Evolutionary conservation across 2,797 vertebrate genomes (phyloP), one percentile per base, ranked within the genome.

Genomic region (Odontamblyopus rebecca): DNA sequence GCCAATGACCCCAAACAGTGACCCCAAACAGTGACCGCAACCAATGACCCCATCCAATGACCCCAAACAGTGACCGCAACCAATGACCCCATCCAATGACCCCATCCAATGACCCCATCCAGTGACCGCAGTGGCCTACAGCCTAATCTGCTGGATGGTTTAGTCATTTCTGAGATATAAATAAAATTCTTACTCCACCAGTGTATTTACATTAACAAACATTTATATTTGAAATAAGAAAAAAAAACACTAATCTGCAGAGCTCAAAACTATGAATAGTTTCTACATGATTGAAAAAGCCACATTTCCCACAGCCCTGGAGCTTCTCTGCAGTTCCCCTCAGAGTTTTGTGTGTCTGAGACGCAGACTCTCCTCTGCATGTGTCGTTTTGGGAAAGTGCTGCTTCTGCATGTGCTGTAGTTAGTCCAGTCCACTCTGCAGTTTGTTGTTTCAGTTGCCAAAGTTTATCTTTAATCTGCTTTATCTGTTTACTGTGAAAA

Each of bases 331-430:
- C 56, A 69, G 0, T 6, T 82, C 83, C 88, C 84, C 79, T 35
- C 27, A 77, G 60, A 77, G 71, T 82, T 85, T 84, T 0, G 16
- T 62, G 80, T 75, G 70, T 87, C 88, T 89, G 86, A 89, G 81
- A 72, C 35, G 79, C 76, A 79, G 83, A 29, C 73, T 23, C 74
- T 71, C 80, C 63, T 87, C 60, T 84, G 84, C 86, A 89, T 87
- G 85, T 56, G 54, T 56, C 2, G 8, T 7, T 8, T 2, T 38
- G 5, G 15, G n/a, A 26, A 9, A 57, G 23, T 23, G 32, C 41
- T 68, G 78, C 51, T 74, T 64, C 1, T 64, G 62, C 35, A 64
- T 64, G 62, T 29, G 63, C 41, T 50, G 13, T 26, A 7, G 12
- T 9, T 56, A 2, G 16, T 54, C 6, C 51, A 26, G 23, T 56